These are phyloP conservation scores for Ageneiosus marmoratus DNA, from an alignment of 2,113 vertebrate species.

Conservation along the genomic window DNA sequence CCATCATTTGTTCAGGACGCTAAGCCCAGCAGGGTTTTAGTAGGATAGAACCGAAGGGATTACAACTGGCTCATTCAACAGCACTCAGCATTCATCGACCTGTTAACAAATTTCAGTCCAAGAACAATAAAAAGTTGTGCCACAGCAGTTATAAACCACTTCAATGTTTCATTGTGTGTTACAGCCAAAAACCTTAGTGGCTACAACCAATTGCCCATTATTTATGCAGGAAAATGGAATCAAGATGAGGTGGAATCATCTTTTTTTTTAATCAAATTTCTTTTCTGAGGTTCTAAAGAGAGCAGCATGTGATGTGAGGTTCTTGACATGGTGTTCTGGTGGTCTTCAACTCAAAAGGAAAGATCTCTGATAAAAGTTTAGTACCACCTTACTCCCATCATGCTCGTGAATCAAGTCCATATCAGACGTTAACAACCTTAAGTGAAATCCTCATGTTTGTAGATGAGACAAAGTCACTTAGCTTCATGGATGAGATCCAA, in stretches of 20 bases:
- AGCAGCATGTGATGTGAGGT: not conserved
- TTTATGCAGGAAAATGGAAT: not conserved
- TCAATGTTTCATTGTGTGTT: not conserved
- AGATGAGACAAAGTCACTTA: slow-evolving; percentile 36
- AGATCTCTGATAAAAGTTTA: slow-evolving; percentile 53
- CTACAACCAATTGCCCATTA: slow-evolving; percentile 12
- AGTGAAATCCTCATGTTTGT: not conserved
- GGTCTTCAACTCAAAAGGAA: slow-evolving; percentile 23
- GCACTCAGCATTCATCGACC: slow-evolving; percentile 22
- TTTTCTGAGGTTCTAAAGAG: not conserved
- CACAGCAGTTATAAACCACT: not conserved
- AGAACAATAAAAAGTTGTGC: not conserved
- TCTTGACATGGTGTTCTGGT: not conserved
- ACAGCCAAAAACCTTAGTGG: not conserved
- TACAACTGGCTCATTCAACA: slow-evolving; percentile 58
- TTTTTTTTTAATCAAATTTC: not conserved
- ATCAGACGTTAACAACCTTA: slow-evolving; percentile 46
- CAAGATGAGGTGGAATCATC: not conserved
- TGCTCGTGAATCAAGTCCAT: slow-evolving; percentile 60
- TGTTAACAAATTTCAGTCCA: not conserved
- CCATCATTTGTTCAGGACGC: slow-evolving; percentile 33
- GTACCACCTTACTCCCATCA: slow-evolving; percentile 40
- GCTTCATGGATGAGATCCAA: slow-evolving; percentile 33
- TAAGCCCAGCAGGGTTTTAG: slow-evolving; percentile 31
- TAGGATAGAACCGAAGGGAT: slow-evolving; percentile 50